Base-by-base conservation (phyloP, 2,797 vertebrate species). In the Poecilia gillii region DNA sequence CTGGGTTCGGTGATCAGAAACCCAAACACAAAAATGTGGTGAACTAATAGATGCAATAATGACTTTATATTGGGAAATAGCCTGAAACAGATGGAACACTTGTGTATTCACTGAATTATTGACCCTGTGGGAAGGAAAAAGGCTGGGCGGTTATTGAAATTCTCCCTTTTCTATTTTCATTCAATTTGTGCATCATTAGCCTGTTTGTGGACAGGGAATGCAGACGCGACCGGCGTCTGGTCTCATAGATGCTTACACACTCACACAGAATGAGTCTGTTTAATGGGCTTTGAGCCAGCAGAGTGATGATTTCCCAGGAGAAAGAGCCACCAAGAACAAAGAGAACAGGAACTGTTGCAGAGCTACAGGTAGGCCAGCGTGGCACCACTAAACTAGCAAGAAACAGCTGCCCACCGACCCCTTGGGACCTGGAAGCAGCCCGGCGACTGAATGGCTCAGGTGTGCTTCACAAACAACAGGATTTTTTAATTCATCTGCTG, bases 351-450 rank as follows among this genome's bases (percentile, higher is more conserved):
- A 77, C 89, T 92, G 88, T 89, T 80, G 91, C 89, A 87, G 76
- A 86, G 89, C 93, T 90, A 93, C 94, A 94, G 94, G 94, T 94
- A 92, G 78, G 90, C 86, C 87, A 82, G 87, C 28, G 25, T 51
- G 89, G 88, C 91, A 90, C 87, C 83, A 45, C 87, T 80, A 87
- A 82, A 83, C 81, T 84, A 79, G 85, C 86, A 83, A 77, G 85
- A 68, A 88, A 93, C 93, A 95, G 94, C 92, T 95, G 94, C 92
- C 88, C 86, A 78, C 81, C n/a, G 36, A 78, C 85, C 90, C 86
- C 83, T 82, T 77, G 92, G 92, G 91, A 92, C 66, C 78, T 51
- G 76, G 11, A 84, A 85, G 76, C 85, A 81, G 51, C 79, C 74
- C 82, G 12, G 55, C 41, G 74, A 84, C 87, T 68, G 74, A 74